phyloP scores from a whole-genome alignment of 2,113 vertebrate species.

The rabbit (Oryctolagus cuniculus) region DNA sequence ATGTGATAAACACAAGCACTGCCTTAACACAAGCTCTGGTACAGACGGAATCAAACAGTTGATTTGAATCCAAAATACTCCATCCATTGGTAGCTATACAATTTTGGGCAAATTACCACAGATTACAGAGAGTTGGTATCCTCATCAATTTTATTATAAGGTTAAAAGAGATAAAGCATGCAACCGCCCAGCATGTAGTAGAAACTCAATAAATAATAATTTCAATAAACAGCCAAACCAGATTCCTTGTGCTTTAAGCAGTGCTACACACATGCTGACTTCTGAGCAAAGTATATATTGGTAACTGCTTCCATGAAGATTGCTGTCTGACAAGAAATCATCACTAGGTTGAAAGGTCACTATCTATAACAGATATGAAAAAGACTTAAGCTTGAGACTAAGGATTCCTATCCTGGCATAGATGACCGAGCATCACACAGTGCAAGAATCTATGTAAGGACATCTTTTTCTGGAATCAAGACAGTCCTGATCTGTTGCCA shows the following conservation, averaged over 20 bases:
- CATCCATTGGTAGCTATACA: background rate
- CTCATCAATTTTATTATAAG: background rate
- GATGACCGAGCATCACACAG: background rate
- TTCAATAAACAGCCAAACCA: background rate
- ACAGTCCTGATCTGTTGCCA: no score
- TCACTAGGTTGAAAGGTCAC: background rate
- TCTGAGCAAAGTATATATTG: background rate
- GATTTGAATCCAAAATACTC: background rate
- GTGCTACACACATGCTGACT: background rate
- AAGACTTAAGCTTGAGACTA: background rate
- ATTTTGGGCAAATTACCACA: background rate
- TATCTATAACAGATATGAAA: background rate
- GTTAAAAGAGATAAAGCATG: background rate
- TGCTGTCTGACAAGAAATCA: background rate
- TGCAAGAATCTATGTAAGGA: background rate
- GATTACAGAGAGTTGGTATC: background rate
- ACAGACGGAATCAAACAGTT: background rate
- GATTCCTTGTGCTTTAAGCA: background rate
- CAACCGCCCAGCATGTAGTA: background rate
- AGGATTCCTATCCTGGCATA: background rate
- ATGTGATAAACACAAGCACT: background rate
- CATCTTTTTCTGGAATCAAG: background rate
- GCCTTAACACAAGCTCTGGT: background rate
- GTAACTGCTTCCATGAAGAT: background rate
- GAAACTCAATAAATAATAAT: constrained; percentile 40